A percentile compares a stretch with the other conserved stretches of the same genome.
phyloP scores from a whole-genome alignment of 2,888 invertebrate genomes.

The Lithophane socia region DNA sequence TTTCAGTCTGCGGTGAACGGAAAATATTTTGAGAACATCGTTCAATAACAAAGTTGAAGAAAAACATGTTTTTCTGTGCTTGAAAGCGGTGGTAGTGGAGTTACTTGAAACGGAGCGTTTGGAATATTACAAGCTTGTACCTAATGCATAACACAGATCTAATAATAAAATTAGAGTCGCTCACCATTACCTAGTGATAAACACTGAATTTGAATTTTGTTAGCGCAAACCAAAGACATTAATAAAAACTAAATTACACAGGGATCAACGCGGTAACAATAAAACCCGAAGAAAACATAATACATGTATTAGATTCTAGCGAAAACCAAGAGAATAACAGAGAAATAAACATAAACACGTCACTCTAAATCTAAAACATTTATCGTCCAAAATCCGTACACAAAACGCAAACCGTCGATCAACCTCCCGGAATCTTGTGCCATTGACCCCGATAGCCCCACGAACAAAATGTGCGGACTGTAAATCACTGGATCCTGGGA shows the following conservation, averaged over 20 bases:
- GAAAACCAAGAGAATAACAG: neutral
- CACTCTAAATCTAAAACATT: constrained; percentile 10
- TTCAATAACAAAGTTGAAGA: constrained; percentile 63
- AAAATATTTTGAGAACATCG: constrained; percentile 61
- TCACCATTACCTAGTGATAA: neutral
- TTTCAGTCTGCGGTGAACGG: constrained; percentile 43
- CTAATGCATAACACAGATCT: neutral
- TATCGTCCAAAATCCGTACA: constrained; percentile 34
- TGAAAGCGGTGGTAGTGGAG: constrained; percentile 33
- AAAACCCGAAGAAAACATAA: neutral
- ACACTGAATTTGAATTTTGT: neutral
- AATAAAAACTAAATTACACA: neutral
- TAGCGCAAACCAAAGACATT: no score
- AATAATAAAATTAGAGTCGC: neutral
- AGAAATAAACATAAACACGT: constrained; percentile 2
- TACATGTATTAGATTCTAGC: neutral
- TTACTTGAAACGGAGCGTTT: constrained; percentile 22
- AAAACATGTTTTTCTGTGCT: constrained; percentile 61
- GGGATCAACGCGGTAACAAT: no score
- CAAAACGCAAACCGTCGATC: constrained; percentile 55
- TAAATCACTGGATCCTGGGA: constrained; percentile 74
- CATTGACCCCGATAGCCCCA: constrained; percentile 64
- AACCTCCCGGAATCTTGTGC: constrained; percentile 52
- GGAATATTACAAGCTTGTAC: constrained; percentile 22
- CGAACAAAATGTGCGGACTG: constrained; percentile 74